phyloP scores from a whole-genome alignment of 2,888 invertebrate genomes.

The Slavum lentiscoides region DNA sequence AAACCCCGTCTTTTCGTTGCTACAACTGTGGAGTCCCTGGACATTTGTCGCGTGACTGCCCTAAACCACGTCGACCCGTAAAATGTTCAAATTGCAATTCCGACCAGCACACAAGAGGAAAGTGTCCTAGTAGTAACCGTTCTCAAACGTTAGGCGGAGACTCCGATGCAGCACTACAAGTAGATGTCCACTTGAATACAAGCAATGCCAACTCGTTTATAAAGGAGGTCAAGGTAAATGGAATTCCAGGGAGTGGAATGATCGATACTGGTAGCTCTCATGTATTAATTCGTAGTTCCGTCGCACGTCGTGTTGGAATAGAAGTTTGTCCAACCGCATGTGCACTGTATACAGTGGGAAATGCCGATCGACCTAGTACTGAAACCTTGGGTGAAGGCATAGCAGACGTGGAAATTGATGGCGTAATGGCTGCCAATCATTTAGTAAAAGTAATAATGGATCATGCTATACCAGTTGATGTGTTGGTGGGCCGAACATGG shows the following conservation, averaged over 20 bases:
- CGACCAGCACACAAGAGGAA: not conserved
- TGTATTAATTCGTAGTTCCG: not conserved
- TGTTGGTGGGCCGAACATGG: slow-evolving; percentile 22
- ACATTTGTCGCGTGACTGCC: not conserved
- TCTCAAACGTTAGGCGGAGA: too few relatives aligned
- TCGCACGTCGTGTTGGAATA: not conserved
- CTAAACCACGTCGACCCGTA: not conserved
- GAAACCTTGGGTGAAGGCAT: not conserved
- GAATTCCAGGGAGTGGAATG: not conserved
- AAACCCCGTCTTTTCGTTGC: not conserved
- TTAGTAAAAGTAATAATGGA: slow-evolving; percentile 3
- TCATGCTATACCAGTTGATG: not conserved
- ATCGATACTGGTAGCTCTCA: not conserved
- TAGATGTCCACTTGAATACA: too few relatives aligned
- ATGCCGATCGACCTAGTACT: not conserved
- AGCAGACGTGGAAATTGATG: not conserved
- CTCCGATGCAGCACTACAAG: not conserved
- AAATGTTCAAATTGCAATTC: not conserved
- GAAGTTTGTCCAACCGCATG: not conserved
- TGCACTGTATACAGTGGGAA: not conserved
- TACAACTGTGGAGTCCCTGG: not conserved
- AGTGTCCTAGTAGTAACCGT: too few relatives aligned
- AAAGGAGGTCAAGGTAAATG: not conserved
- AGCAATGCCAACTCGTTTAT: too few relatives aligned
- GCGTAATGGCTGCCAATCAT: not conserved